Evolutionary conservation across 2,113 vertebrate genomes (phyloP), one percentile per base, ranked within the genome.

Genomic region (Myrmophylax atrothorax): DNA sequence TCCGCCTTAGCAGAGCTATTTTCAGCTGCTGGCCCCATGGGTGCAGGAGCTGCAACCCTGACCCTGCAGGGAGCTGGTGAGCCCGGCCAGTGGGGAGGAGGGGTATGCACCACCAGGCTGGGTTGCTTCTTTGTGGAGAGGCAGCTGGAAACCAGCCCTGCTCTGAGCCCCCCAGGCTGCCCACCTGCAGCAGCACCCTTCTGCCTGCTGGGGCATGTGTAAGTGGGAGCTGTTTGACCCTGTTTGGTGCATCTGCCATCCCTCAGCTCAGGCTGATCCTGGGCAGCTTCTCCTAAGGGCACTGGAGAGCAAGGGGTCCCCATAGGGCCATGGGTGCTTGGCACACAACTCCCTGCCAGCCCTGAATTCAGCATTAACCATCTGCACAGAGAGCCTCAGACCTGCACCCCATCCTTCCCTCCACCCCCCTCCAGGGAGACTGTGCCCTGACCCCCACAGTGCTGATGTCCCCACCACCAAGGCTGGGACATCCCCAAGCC

Each of bases 191-290:
- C 67, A 73, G 67, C 74, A 6, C 29, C 29, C 40, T 44, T 25
- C 26, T 2, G 15, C 3, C 13, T 11, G 62, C n/a, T 0, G 0
- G 17, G n/a, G 31, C 0, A 0, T 59, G 66, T 1, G 1, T 18
- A 38, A 5, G 3, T 7, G 72, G 1, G 5, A 46, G 29, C 49
- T 69, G 29, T 49, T 69, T 0, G 0, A 28, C 35, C 44, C 62
- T 18, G 1, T 18, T 60, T 8, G 66, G 31, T 59, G 18, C 37
- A 22, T 44, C 37, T 69, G 31, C 8, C 7, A 5, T 23, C 59
- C 50, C 28, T 62, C 29, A 5, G 76, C 40, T 62, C 0, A 0
- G 44, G 44, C 14, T 58, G 56, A 29, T 7, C 56, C n/a, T 70
- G 37, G 12, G 59, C 33, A 44, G 44, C 19, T 49, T 87, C 52